Evolutionary conservation across 2,888 invertebrate genomes (phyloP), one percentile per base, ranked within the genome.

Genomic region (Danaus chrysippus): DNA sequence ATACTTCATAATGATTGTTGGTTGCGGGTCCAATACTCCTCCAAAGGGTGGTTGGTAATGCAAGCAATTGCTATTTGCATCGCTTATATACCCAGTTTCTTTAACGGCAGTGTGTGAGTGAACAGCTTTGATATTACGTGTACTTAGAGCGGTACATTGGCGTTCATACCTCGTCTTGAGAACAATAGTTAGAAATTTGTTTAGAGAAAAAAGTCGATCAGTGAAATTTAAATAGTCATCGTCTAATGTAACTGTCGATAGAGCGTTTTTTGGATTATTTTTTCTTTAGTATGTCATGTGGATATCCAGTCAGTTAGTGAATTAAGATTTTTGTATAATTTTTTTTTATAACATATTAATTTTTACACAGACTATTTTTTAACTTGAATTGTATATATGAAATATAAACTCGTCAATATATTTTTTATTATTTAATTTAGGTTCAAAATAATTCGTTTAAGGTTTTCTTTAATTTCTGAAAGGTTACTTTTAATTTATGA

Each of bases 71-170:
- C 78, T 82, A 91, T 87, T 90, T 91, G 87, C 90, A 89, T 90
- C 84, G 90, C 84, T 88, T 91, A 79, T 91, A 91, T 91, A 91
- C 85, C 77, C 83, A 71, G 83, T 90, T 90, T 91, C 91, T 83
- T 90, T 84, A 76, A 81, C 70, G 75, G 66, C 67, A 64, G 77
- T 74, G 73, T 82, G 85, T 83, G 84, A 74, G 76, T 77, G 82
- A 84, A 85, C 78, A 75, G 80, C 72, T 73, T 78, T 76, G 76
- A 76, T 78, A 70, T 87, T 87, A 88, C 87, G 86, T 87, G 77
- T 78, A 72, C 76, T 70, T 70, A 66, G 64, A 69, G 71, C 69
- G 68, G 70, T 73, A 70, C 81, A 89, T 87, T 86, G 86, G 84
- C 79, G 87, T 81, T 83, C 83, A 70, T 78, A 76, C 75, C 74